Evolutionary conservation across 2,888 invertebrate species (phyloP), one percentile per base, ranked within the genome.

Genomic region (Caenorhabditis auriculariae): DNA sequence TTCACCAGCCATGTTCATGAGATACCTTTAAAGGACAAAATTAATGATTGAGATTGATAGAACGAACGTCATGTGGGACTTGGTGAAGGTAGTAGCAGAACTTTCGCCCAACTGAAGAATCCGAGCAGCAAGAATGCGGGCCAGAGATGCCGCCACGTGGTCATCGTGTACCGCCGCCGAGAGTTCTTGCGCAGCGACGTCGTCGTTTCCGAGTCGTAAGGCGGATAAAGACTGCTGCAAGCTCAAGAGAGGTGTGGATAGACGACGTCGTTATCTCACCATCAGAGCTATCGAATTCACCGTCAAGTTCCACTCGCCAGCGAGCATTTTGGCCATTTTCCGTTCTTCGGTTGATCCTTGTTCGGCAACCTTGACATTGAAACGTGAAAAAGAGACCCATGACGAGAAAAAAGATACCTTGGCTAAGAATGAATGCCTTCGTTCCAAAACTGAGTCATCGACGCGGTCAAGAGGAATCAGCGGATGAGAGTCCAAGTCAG

Each of bases 401-500:
- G 35, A 9, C 9, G n/a, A 32, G 35, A 32, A n/a, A 12, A n/a
- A n/a, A n/a, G n/a, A 3, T 21, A 66, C 66, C 42, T 76, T 66
- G 19, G 73, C 67, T 23, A 77, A 43, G 44, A 78, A 78, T 15
- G 55, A 49, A 45, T 77, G 76, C 3, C 78, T 48, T 17, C 65
- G 62, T 39, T 60, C 66, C 38, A 66, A 37, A 15, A 67, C 56
- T 4, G 51, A 44, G 39, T 73, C 74, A 38, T 70, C 74, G 15
- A 76, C 75, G 23, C 63, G 44, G 28, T 64, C 74, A 43, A 75
- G 41, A 3, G 77, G 78, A 35, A 78, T 66, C 15, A 78, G 45
- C 12, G 78, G 77, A 62, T 78, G 76, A 1, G 72, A 66, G 38
- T 78, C 74, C 6, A 78, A 54, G 7, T 69, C 61, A 15, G 60